Evolutionary conservation across 2,113 vertebrate species (phyloP).

Genomic region (Onychostoma macrolepis): DNA sequence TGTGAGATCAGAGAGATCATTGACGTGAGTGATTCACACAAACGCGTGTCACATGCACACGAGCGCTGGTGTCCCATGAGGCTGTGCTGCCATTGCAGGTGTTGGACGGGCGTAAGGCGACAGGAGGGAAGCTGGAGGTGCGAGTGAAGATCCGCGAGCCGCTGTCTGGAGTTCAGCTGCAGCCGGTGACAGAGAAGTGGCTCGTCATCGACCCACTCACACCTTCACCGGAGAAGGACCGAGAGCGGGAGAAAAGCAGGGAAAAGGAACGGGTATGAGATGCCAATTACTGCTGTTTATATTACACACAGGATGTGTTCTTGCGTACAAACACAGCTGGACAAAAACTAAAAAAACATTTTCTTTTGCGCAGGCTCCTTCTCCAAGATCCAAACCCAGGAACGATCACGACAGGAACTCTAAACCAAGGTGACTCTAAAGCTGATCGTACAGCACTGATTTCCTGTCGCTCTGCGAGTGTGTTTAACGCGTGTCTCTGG

Average conservation of each 20-base stretch:
- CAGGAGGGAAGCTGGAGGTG: conserved; percentile 87
- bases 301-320: neutral
- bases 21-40: conserved; percentile 72
- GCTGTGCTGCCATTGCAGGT: conserved; percentile 66
- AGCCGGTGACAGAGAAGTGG: conserved; percentile 85
- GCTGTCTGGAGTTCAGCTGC: conserved; percentile 81
- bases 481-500: conserved; percentile 8
- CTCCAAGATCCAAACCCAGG: conserved; percentile 71
- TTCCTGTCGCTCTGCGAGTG: neutral
- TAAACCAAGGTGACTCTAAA: conserved; percentile 10
- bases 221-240: conserved; percentile 60
- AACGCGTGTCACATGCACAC: neutral
- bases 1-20: conserved; percentile 86
- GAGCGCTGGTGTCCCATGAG: neutral
- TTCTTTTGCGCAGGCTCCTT: conserved; percentile 61
- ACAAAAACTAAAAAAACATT: neutral
- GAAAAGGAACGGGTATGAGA: neutral
- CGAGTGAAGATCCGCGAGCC: conserved; percentile 86
- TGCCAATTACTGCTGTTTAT: neutral
- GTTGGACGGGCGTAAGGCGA: conserved; percentile 87
- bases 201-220: conserved; percentile 79
- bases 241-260: conserved; percentile 17
- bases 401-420: conserved; percentile 59
- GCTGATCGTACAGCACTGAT: no score
- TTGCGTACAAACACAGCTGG: neutral